A percentile compares a stretch with the other conserved stretches of the same genome.
These are phyloP conservation scores for Loripinus fragilis DNA, from an alignment of 2,888 invertebrate genomes.

Conservation along the genomic window DNA sequence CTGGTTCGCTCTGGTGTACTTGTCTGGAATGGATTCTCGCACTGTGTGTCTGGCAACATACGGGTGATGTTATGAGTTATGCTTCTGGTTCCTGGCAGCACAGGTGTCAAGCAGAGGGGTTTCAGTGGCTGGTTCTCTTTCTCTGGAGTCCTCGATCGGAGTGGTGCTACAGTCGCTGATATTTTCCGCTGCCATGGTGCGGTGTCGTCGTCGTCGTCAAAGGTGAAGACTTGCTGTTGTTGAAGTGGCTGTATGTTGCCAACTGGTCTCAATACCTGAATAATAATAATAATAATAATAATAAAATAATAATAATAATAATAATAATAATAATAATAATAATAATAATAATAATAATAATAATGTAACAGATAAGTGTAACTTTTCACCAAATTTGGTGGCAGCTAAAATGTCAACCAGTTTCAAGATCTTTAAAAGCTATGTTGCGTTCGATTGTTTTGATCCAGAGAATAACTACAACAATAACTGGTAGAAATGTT, in stretches of 20 bases:
- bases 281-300: background rate
- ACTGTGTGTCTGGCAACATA: slow-evolving; percentile 33
- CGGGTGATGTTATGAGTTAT: slow-evolving; percentile 50
- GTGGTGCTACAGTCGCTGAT: background rate
- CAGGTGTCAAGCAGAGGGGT: slow-evolving; percentile 40
- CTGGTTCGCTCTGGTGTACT: background rate
- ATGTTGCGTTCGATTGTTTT: no score
- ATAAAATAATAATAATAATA: background rate
- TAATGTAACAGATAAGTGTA: no score
- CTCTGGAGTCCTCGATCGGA: background rate
- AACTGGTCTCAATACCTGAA: background rate
- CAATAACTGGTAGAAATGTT: no score
- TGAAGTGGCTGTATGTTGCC: background rate
- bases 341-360: no score
- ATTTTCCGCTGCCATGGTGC: background rate
- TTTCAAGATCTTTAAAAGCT: no score
- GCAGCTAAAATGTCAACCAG: no score
- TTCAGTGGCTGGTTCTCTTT: slow-evolving; percentile 51
- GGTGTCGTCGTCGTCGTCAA: background rate
- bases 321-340: background rate
- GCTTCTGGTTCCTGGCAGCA: slow-evolving; percentile 49
- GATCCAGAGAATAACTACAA: no score
- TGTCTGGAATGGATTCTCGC: background rate
- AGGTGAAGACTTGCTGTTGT: background rate
- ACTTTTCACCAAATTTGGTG: no score